Percentiles rank a stretch among this genome's conserved stretches.
phyloP scores from a whole-genome alignment of 2,888 invertebrate genomes.

The Seira ritae region DNA sequence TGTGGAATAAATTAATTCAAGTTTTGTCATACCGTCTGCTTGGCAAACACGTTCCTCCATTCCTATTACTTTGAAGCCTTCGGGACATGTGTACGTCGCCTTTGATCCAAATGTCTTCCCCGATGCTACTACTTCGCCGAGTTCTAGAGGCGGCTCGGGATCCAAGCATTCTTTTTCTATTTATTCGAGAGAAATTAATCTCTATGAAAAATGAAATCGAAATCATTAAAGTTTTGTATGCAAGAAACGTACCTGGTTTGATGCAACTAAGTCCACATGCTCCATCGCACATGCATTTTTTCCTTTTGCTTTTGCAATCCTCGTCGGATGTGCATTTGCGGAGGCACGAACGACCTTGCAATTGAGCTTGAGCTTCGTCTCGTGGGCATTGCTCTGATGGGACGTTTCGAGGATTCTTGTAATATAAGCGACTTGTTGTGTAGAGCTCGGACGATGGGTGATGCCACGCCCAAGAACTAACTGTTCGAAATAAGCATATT shows the following conservation, averaged over 20 bases:
- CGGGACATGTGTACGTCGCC: conserved; percentile 90
- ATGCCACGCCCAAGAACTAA: conserved; percentile 58
- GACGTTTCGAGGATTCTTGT: conserved; percentile 76
- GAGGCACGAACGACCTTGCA: conserved; percentile 88
- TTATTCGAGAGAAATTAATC: conserved; percentile 75
- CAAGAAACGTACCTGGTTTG: conserved; percentile 93
- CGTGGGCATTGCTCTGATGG: conserved; percentile 90
- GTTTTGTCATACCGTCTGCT: conserved; percentile 85
- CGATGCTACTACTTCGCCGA: conserved; percentile 85
- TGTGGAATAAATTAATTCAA: neutral
- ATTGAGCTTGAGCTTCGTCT: conserved; percentile 89
- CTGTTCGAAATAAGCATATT: conserved; percentile 2
- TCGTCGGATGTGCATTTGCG: conserved; percentile 95
- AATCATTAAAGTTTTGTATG: neutral
- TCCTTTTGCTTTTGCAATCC: conserved; percentile 97
- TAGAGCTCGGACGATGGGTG: conserved; percentile 50
- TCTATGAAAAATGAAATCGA: neutral
- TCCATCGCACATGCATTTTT: conserved; percentile 97
- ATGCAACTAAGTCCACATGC: conserved; percentile 85
- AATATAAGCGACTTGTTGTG: conserved; percentile 58
- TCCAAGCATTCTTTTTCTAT: conserved; percentile 91
- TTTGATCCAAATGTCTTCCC: conserved; percentile 89
- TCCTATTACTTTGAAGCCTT: conserved; percentile 92
- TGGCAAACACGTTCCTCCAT: conserved; percentile 91
- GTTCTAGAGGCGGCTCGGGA: conserved; percentile 82